These are phyloP conservation scores for Plebejus argus DNA, from an alignment of 2,888 invertebrate genomes.

Conservation along the genomic window DNA sequence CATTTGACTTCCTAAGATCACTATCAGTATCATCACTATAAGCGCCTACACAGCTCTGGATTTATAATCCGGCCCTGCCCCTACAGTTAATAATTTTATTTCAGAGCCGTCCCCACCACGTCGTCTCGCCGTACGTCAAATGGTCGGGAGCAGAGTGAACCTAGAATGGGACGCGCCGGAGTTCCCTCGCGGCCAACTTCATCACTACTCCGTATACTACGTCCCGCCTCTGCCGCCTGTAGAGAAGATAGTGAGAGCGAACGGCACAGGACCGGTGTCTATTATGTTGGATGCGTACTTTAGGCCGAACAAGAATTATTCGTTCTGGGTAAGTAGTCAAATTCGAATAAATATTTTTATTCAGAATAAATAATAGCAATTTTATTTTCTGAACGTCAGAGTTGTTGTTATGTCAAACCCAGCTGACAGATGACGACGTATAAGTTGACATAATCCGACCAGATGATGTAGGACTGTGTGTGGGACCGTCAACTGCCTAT, in stretches of 20 bases:
- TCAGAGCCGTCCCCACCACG: constrained; percentile 85
- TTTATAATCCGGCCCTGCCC: too few species aligned
- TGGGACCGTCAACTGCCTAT: too few species aligned
- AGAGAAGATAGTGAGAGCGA: constrained; percentile 61
- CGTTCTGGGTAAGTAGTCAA: constrained; percentile 84
- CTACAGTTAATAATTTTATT: background rate
- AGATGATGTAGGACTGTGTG: too few species aligned
- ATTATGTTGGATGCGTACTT: constrained; percentile 80
- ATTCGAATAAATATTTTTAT: too few species aligned
- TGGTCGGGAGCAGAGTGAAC: constrained; percentile 82
- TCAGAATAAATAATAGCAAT: too few species aligned
- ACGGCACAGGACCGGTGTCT: constrained; percentile 51
- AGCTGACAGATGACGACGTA: too few species aligned
- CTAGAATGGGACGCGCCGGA: constrained; percentile 86
- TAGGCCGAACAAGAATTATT: constrained; percentile 81
- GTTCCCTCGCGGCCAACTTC: constrained; percentile 82
- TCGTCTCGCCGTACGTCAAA: constrained; percentile 83
- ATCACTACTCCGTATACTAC: constrained; percentile 83
- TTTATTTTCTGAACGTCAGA: too few species aligned
- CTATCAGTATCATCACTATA: background rate
- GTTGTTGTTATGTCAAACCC: too few species aligned
- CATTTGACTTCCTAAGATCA: background rate
- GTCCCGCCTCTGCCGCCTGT: constrained; percentile 84
- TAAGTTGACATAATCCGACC: too few species aligned
- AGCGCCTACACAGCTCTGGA: too few species aligned